These are phyloP conservation scores for Trachymyrmex septentrionalis DNA, from an alignment of 1,140 invertebrate genomes.

Conservation along the genomic window DNA sequence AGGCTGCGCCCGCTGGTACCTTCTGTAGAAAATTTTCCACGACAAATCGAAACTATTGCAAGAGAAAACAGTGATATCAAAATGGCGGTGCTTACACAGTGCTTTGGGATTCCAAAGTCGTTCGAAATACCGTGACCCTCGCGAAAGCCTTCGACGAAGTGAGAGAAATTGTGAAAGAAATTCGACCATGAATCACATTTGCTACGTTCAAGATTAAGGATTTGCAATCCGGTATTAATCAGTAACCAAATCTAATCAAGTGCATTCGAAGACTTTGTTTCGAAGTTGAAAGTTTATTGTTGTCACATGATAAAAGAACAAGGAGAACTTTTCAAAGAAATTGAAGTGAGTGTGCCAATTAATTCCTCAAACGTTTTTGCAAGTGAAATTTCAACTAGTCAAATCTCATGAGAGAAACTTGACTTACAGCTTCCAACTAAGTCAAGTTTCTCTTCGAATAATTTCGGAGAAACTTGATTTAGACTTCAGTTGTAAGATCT, in stretches of 20 bases:
- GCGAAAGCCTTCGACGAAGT: background rate
- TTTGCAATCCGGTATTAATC: background rate
- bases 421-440: constrained; percentile 19
- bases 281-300: background rate
- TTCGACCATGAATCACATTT: constrained; percentile 2
- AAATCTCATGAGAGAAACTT: constrained; percentile 10
- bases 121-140: background rate
- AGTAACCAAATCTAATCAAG: background rate
- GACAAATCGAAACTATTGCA: background rate
- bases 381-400: constrained; percentile 45
- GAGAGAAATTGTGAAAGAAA: constrained; percentile 30
- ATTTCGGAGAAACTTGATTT: constrained; percentile 30
- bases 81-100: constrained; percentile 30
- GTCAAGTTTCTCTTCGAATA: constrained; percentile 34
- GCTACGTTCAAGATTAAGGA: background rate
- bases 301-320: background rate
- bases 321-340: background rate
- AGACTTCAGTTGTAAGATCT: background rate
- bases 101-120: background rate
- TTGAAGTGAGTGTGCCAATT: background rate
- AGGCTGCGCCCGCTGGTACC: background rate
- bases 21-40: background rate
- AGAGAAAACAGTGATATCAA: constrained; percentile 30
- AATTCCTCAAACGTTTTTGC: constrained; percentile 23
- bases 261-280: background rate